A percentile compares a stretch with the other conserved stretches of the same genome.
phyloP scores from a whole-genome alignment of 2,113 vertebrate genomes.

The Vireo altiloquus region DNA sequence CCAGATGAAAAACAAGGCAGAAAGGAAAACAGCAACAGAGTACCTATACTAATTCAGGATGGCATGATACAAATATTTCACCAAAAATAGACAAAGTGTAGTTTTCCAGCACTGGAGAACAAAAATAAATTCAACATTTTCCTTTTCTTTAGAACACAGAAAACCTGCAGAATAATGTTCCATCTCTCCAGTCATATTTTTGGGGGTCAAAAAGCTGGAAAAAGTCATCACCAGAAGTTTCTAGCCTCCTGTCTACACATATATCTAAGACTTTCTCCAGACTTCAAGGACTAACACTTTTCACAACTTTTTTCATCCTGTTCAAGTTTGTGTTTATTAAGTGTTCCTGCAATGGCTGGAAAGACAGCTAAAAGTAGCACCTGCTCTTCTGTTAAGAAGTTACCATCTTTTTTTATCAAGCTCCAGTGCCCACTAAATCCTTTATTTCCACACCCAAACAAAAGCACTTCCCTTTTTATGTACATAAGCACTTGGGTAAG shows the following conservation, averaged over 20 bases:
- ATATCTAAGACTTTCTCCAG: neutral
- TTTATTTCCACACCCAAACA: neutral
- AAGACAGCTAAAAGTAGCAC: neutral
- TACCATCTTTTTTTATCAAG: neutral
- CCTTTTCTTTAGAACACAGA: neutral
- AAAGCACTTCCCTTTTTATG: neutral
- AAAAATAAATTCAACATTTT: neutral
- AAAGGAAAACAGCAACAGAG: neutral
- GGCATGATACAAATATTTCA: neutral
- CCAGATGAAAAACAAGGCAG: neutral
- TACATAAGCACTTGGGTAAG: neutral
- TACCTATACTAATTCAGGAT: neutral
- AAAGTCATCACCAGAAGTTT: neutral
- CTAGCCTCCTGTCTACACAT: neutral
- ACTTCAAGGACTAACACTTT: neutral
- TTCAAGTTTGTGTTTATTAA: neutral
- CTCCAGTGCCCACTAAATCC: neutral
- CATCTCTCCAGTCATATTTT: neutral
- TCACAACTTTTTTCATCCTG: neutral
- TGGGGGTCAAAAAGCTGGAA: neutral
- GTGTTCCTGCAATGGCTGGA: neutral
- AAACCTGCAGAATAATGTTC: neutral
- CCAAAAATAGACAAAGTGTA: neutral
- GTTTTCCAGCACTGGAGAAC: neutral
- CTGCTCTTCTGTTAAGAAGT: neutral